Conservation (phyloP, 2,888 invertebrate genomes). For the Spodoptera exigua region DNA sequence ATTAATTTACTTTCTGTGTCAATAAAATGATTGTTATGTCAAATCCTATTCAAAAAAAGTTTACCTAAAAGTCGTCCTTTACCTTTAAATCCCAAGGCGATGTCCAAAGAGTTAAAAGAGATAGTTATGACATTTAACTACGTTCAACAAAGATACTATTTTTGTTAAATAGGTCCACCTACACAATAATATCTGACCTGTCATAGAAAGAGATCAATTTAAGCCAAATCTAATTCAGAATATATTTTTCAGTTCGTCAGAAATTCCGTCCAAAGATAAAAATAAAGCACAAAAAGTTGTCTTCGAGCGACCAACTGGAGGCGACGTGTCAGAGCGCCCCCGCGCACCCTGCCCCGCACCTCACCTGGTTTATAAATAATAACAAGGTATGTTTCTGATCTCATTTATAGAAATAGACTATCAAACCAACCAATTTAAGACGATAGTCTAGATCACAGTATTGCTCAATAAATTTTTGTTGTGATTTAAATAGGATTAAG, state of each 20-base stretch:
- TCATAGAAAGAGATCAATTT: background rate
- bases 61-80: too few species aligned
- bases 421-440: background rate
- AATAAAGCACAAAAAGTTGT: constrained; percentile 91
- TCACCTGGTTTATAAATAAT: constrained; percentile 94
- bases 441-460: too few species aligned
- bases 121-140: too few species aligned
- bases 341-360: constrained; percentile 92
- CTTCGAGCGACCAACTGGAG: constrained; percentile 91
- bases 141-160: too few species aligned
- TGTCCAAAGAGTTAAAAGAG: too few species aligned
- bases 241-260: constrained; percentile 89
- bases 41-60: too few species aligned
- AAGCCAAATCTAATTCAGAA: constrained; percentile 2
- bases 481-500: too few species aligned
- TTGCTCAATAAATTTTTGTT: too few species aligned
- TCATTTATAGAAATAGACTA: background rate
- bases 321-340: constrained; percentile 93
- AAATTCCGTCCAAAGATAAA: constrained; percentile 92
- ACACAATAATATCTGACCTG: background rate
- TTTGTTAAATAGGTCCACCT: too few species aligned
- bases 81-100: too few species aligned
- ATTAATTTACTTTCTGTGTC: too few species aligned
- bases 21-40: too few species aligned
- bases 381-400: constrained; percentile 88